Conservation (phyloP, 2,797 vertebrate species). For the Eremophila alpestris region DNA sequence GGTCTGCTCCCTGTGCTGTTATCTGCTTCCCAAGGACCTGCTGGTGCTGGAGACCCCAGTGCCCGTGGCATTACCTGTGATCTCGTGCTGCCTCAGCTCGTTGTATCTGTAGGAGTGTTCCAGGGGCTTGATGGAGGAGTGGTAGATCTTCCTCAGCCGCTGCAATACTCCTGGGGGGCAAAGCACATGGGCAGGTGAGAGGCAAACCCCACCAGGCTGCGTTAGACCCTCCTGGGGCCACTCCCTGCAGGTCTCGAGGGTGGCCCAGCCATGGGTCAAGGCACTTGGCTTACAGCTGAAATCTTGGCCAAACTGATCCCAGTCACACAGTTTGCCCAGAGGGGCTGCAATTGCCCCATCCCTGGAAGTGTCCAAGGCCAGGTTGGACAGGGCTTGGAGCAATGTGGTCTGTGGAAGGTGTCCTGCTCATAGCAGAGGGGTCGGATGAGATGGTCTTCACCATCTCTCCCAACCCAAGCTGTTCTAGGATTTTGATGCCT, state of each 20-base stretch:
- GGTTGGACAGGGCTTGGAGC: background rate
- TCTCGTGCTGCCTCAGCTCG: slow-evolving; percentile 95
- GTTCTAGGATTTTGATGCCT: background rate
- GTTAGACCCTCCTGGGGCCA: background rate
- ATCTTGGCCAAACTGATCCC: background rate
- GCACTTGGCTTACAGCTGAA: background rate
- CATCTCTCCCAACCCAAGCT: background rate
- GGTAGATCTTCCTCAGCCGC: slow-evolving; percentile 93
- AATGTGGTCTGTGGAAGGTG: background rate
- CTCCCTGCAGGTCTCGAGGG: background rate
- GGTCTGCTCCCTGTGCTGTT: background rate
- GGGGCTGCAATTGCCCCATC: background rate
- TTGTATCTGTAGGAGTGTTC: slow-evolving; percentile 99
- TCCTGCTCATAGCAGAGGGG: background rate
- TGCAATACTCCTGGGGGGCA: slow-evolving; percentile 82
- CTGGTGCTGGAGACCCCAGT: background rate
- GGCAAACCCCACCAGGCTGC: background rate
- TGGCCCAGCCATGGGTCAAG: background rate
- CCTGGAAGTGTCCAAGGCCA: background rate
- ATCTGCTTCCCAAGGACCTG: background rate
- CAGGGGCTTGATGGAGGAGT: slow-evolving; percentile 93
- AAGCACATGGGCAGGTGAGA: background rate
- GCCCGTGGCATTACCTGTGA: slow-evolving; percentile 85
- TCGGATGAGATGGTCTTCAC: background rate
- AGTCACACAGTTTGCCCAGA: background rate